Evolutionary conservation across 2,888 invertebrate species (phyloP), one percentile per base, ranked within the genome.

Genomic region (Hydrotaea diabolus): DNA sequence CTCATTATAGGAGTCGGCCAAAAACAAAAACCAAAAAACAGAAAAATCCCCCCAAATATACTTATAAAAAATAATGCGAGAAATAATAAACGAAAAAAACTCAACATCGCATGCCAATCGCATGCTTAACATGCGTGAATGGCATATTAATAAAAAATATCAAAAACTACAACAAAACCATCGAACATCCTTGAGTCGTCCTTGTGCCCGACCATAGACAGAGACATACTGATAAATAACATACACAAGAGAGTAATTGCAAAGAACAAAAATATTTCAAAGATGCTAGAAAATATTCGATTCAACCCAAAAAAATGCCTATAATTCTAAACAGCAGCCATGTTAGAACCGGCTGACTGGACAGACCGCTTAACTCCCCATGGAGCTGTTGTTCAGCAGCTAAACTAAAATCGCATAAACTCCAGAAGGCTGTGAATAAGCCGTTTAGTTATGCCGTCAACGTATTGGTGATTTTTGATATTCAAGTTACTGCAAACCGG

Each of bases 71-170:
- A n/a, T n/a, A n/a, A n/a, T n/a, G 2, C 31, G 7, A 7, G 3
- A 31, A 31, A 31, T 31, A 31, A 2, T 4, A 4, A 7, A 7
- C 2, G 39, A 13, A 13, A 39, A 11, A 39, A 39, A 11, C 39
- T 8, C 13, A 11, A 11, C 9, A n/a, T n/a, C n/a, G n/a, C 13
- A 39, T 1, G 39, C 39, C 11, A 39, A 8, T 13, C 39, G 7
- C 4, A 31, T 4, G 7, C 4, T 4, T 1, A 3, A 15, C 1
- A 49, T 15, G n/a, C 43, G 66, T 66, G 66, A 17, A 19, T 66
- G 43, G 66, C 66, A 66, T 66, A 43, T 66, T 66, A 66, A 66
- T 43, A 66, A 66, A 43, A 64, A 64, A 31, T 31, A n/a, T 43
- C 43, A 8, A n/a, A n/a, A n/a, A n/a, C n/a, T n/a, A 13, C 64